phyloP scores from a whole-genome alignment of 2,113 vertebrate species.

The Chiloscyllium plagiosum region DNA sequence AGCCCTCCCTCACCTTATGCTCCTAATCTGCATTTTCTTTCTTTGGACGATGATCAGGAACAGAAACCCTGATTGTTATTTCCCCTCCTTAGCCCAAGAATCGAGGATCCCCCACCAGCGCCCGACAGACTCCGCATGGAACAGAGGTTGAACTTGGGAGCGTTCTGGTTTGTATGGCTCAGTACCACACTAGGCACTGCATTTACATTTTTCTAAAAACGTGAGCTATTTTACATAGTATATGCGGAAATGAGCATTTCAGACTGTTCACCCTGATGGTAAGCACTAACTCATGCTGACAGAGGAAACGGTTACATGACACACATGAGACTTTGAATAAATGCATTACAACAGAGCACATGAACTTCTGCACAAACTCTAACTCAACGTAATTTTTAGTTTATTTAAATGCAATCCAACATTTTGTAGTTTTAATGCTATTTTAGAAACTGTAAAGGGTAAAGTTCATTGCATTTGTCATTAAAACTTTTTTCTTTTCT shows the following conservation, averaged over 20 bases:
- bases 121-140: neutral
- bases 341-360: neutral
- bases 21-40: neutral
- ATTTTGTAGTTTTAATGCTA: constrained; percentile 4
- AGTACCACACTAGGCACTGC: constrained; percentile 8
- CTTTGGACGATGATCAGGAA: neutral
- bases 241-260: neutral
- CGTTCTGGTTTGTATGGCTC: constrained; percentile 10
- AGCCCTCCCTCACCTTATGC: neutral
- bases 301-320: neutral
- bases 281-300: neutral
- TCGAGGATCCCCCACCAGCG: neutral
- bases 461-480: constrained; percentile 34
- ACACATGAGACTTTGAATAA: neutral
- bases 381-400: neutral
- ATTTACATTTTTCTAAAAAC: neutral
- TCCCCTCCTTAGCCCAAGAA: neutral
- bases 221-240: neutral
- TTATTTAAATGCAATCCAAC: constrained; percentile 11
- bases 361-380: neutral
- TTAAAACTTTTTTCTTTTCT: constrained; percentile 35
- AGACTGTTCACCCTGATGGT: neutral
- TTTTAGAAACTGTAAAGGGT: constrained; percentile 23
- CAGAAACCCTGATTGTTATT: constrained; percentile 4
- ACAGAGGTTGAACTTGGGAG: neutral